Base-by-base conservation (phyloP, 2,797 vertebrate species). In the Enteromius paludinosus region DNA sequence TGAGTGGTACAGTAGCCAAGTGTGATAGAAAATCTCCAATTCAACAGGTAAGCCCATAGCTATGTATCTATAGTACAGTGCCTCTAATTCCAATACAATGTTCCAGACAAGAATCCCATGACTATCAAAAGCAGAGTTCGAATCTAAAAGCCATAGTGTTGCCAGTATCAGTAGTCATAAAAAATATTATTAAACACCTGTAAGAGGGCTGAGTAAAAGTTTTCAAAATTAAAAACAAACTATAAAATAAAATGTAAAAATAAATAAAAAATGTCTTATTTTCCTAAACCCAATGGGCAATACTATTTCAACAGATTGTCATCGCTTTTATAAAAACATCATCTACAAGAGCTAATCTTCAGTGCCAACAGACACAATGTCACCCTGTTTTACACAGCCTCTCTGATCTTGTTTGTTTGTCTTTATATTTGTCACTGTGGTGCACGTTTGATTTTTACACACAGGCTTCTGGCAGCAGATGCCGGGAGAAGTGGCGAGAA, bases 391-490 rank as follows among this genome's bases (percentile, higher is more conserved):
- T 88, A 89, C 81, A 82, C 64, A 84, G 82, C 54, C 82, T n/a
- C 56, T 81, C 30, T 84, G 41, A 73, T 68, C 74, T 82, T 86
- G 70, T 80, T 88, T 92, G 81, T 83, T 75, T 87, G 78, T 77
- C 69, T 85, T 83, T 85, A 75, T 88, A 81, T 83, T 86, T 85
- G 75, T 85, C 47, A 82, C 80, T 88, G 90, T 86, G 83, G 88
- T 87, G 84, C 90, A 91, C 88, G 74, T 86, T 88, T 70, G 81
- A 83, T 87, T 91, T 90, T 90, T 92, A 91, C 86, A 87, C 88
- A 78, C 89, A 89, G 83, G 89, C 90, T 93, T 90, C 91, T 93
- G 93, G 92, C 92, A 93, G 90, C 92, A 92, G 90, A 93, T 93
- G 93, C 92, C 89, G 88, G 78, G 87, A 90, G 86, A 89, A 91